Evolutionary conservation across 2,797 vertebrate species (phyloP).

Genomic region (Ceryle rudis): DNA sequence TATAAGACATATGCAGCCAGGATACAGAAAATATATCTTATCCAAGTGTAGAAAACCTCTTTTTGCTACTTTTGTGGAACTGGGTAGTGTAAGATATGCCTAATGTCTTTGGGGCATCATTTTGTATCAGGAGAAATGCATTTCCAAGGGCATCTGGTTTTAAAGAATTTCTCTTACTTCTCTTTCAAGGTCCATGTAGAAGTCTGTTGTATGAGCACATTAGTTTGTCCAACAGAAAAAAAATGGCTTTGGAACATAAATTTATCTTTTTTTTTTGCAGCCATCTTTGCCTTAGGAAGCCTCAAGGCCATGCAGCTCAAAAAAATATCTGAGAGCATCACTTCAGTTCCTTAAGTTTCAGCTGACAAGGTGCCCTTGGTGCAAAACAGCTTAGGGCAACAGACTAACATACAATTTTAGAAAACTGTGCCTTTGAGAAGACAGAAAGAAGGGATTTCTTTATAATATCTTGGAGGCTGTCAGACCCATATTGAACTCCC

Average conservation of each 20-base stretch:
- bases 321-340: slow-evolving; percentile 38
- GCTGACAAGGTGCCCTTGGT: slow-evolving; percentile 72
- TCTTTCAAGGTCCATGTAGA: slow-evolving; percentile 57
- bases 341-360: slow-evolving; percentile 62
- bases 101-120: slow-evolving; percentile 33
- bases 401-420: slow-evolving; percentile 8
- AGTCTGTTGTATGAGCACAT: slow-evolving; percentile 36
- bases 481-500: background rate
- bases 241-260: slow-evolving; percentile 67
- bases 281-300: slow-evolving; percentile 70
- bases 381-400: slow-evolving; percentile 55
- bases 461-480: background rate
- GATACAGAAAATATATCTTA: background rate
- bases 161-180: slow-evolving; percentile 49
- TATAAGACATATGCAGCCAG: background rate
- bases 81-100: background rate
- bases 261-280: slow-evolving; percentile 43
- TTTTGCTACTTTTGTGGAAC: background rate
- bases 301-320: slow-evolving; percentile 68
- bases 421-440: slow-evolving; percentile 33
- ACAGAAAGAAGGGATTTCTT: slow-evolving; percentile 13
- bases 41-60: background rate
- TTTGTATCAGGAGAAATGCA: slow-evolving; percentile 34
- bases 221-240: slow-evolving; percentile 63
- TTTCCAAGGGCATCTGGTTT: slow-evolving; percentile 48